phyloP scores from a whole-genome alignment of 2,888 invertebrate genomes.

The Ormyrus labotus region DNA sequence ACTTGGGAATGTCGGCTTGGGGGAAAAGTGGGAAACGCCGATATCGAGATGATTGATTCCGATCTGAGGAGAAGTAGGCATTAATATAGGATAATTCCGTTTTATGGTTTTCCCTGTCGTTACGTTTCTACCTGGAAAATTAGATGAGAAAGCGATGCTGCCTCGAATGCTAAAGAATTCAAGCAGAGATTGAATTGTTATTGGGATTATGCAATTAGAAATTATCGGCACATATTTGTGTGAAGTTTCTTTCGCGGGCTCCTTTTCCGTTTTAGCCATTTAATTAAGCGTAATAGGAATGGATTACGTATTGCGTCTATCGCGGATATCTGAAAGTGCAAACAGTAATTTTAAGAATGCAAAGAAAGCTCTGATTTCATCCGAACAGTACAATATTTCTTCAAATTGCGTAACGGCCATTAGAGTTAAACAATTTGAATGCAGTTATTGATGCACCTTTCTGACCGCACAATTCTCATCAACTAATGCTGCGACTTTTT shows the following conservation, averaged over 20 bases:
- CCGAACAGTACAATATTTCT: too few relatives aligned
- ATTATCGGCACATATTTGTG: not conserved
- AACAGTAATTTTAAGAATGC: too few relatives aligned
- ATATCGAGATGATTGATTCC: not conserved
- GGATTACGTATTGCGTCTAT: too few relatives aligned
- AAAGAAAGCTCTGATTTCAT: too few relatives aligned
- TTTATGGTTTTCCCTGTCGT: not conserved
- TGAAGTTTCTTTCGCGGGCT: not conserved
- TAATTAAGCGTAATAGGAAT: too few relatives aligned
- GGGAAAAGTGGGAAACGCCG: not conserved
- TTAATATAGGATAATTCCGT: slow-evolving; percentile 12
- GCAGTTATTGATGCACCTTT: too few relatives aligned
- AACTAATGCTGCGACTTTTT: too few relatives aligned
- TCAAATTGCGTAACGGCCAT: too few relatives aligned
- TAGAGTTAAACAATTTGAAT: too few relatives aligned
- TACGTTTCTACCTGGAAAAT: slow-evolving; percentile 11
- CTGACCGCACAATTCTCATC: too few relatives aligned
- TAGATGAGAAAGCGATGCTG: not conserved
- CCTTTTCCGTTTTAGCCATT: too few relatives aligned
- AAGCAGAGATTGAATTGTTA: not conserved
- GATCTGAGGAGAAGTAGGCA: not conserved
- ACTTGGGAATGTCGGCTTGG: not conserved
- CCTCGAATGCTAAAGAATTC: not conserved
- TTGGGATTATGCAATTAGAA: slow-evolving; percentile 19
- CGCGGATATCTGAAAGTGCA: too few relatives aligned